Base-by-base conservation (phyloP, 2,888 invertebrate species). In the Zaprionus obscuricornis region DNA sequence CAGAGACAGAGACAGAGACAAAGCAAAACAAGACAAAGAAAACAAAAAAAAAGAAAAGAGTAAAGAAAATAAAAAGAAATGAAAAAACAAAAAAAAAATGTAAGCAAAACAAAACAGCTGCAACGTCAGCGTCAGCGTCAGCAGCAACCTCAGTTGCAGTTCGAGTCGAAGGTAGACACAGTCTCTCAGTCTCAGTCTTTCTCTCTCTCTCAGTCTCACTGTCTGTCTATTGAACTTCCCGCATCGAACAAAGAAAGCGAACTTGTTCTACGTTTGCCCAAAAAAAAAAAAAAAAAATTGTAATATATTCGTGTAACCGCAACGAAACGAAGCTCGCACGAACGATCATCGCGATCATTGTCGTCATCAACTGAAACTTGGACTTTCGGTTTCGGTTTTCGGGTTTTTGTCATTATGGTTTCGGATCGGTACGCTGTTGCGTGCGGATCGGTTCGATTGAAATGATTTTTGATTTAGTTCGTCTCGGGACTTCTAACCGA, bases 391-490 rank as follows among this genome's bases (percentile, higher is more conserved):
- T 79, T 76, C 76, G 43, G 24, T 47, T 50, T 10, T 24, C 26
- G 10, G 8, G 17, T 22, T 29, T 17, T 36, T 27, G 8, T 10
- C n/a, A 27, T 27, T 10, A 8, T 8, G 18, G 51, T 26, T 31
- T 31, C 14, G 39, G 20, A n/a, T 39, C 20, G 59, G 50, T 45
- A 62, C 45, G 51, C 67, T 65, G 63, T 51, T 37, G 14, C 31
- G 17, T 45, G 8, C n/a, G n/a, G n/a, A n/a, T n/a, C n/a, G n/a
- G n/a, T n/a, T n/a, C n/a, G n/a, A n/a, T n/a, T n/a, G n/a, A n/a
- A n/a, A n/a, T n/a, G n/a, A n/a, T n/a, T n/a, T n/a, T n/a, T n/a
- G 20, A 43, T 66, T 83, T 73, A 87, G 87, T 77, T 85, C 73
- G 77, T 76, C 71, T 75, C 83, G 77, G 85, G 66, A 74, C 85